Conservation (phyloP, 2,888 invertebrate genomes). For the Iselma pallidipennis region DNA sequence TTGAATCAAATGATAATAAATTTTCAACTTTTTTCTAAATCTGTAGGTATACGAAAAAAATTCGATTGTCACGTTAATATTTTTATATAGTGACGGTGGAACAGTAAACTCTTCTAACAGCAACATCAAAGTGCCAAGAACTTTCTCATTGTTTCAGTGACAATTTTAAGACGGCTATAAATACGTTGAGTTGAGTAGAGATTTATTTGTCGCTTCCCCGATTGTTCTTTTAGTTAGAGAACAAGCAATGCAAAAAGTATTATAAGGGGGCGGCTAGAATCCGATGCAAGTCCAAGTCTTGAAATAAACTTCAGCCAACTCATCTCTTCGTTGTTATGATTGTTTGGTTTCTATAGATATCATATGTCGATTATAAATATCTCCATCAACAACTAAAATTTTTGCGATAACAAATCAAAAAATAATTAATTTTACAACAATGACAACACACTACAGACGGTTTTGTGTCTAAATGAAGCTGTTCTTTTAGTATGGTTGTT, state of each 20-base stretch:
- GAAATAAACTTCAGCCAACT: neutral
- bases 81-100: neutral
- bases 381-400: too few relatives aligned
- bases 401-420: too few relatives aligned
- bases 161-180: slow-evolving; percentile 8
- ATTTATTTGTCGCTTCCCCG: slow-evolving; percentile 1
- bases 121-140: slow-evolving; percentile 8
- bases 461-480: neutral
- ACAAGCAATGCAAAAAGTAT: slow-evolving; percentile 4
- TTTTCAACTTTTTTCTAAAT: neutral
- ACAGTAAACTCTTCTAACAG: slow-evolving; percentile 1
- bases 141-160: slow-evolving; percentile 9
- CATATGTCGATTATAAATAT: neutral
- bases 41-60: neutral
- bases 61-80: slow-evolving; percentile 1
- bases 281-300: neutral
- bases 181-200: slow-evolving; percentile 1
- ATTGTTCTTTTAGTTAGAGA: slow-evolving; percentile 3
- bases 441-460: neutral
- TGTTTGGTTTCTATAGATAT: neutral
- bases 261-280: neutral
- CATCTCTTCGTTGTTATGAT: neutral
- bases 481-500: neutral
- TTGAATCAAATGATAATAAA: slow-evolving; percentile 3
- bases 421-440: too few relatives aligned